phyloP scores from a whole-genome alignment of 2,888 invertebrate genomes.

The Thera britannica region DNA sequence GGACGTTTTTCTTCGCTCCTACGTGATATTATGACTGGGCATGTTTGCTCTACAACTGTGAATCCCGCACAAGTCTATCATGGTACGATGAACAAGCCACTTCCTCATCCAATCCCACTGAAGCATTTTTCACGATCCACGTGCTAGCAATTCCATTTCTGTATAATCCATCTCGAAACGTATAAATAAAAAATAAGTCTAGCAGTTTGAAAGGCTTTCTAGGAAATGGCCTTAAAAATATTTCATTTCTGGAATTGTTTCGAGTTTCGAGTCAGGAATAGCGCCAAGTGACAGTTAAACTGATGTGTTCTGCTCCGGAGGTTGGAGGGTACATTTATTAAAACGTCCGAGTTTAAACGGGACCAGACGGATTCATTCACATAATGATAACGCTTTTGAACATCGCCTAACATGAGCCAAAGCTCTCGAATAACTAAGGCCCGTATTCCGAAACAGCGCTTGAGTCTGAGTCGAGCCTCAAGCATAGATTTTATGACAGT shows the following conservation, averaged over 20 bases:
- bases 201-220: constrained; percentile 71
- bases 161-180: constrained; percentile 35
- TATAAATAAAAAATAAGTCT: constrained; percentile 71
- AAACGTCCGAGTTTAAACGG: constrained; percentile 58
- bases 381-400: constrained; percentile 40
- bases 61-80: constrained; percentile 5
- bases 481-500: too few species aligned
- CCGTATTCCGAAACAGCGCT: too few species aligned
- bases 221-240: constrained; percentile 80
- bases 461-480: too few species aligned
- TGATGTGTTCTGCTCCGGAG: constrained; percentile 69
- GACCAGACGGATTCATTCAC: constrained; percentile 46
- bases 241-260: constrained; percentile 80
- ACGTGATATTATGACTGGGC: neutral
- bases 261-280: constrained; percentile 76
- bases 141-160: constrained; percentile 32
- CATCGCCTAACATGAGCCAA: constrained; percentile 25
- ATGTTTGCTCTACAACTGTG: constrained; percentile 5
- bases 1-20: neutral
- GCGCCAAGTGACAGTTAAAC: constrained; percentile 77
- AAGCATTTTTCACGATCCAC: constrained; percentile 27
- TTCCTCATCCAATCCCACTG: constrained; percentile 22
- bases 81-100: constrained; percentile 20
- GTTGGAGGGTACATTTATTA: constrained; percentile 72
- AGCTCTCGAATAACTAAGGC: constrained; percentile 13